Percentiles rank a stretch among this genome's conserved stretches.
Conservation (phyloP, 2,888 invertebrate genomes). For the Agonopterix alstromeriana region DNA sequence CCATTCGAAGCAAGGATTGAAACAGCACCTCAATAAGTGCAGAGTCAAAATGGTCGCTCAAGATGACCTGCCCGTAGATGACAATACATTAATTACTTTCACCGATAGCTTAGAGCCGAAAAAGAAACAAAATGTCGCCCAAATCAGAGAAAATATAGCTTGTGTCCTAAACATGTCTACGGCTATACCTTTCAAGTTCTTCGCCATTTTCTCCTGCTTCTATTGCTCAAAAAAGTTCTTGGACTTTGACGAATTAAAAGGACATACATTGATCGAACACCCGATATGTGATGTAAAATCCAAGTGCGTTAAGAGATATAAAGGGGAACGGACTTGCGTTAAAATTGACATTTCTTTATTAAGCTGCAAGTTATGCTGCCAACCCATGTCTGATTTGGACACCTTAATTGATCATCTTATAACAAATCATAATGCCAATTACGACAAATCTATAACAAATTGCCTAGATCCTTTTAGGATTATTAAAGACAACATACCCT, state of each 20-base stretch:
- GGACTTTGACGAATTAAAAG: conserved; percentile 52
- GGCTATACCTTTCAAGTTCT: conserved; percentile 58
- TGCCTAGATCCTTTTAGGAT: conserved; percentile 56
- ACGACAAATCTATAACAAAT: conserved; percentile 43
- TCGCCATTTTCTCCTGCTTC: conserved; percentile 56
- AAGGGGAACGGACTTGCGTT: conserved; percentile 53
- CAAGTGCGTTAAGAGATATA: conserved; percentile 53
- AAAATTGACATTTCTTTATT: conserved; percentile 52
- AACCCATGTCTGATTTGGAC: conserved; percentile 36
- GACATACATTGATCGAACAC: conserved; percentile 47
- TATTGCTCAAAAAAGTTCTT: conserved; percentile 54
- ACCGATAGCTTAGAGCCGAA: conserved; percentile 24
- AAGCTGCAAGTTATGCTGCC: conserved; percentile 46
- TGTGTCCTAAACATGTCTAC: conserved; percentile 63
- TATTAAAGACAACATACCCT: conserved; percentile 56
- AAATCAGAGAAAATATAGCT: conserved; percentile 55
- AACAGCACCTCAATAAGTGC: conserved; percentile 47
- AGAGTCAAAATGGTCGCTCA: conserved; percentile 31
- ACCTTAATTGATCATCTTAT: conserved; percentile 53
- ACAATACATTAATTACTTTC: conserved; percentile 5
- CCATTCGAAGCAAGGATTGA: conserved; percentile 42
- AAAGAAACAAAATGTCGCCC: conserved; percentile 42
- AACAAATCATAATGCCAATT: conserved; percentile 44
- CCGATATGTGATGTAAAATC: conserved; percentile 53
- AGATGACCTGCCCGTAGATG: conserved; percentile 10